Evolutionary conservation across 1,140 invertebrate species (phyloP).

Genomic region (Dendroctonus valens): DNA sequence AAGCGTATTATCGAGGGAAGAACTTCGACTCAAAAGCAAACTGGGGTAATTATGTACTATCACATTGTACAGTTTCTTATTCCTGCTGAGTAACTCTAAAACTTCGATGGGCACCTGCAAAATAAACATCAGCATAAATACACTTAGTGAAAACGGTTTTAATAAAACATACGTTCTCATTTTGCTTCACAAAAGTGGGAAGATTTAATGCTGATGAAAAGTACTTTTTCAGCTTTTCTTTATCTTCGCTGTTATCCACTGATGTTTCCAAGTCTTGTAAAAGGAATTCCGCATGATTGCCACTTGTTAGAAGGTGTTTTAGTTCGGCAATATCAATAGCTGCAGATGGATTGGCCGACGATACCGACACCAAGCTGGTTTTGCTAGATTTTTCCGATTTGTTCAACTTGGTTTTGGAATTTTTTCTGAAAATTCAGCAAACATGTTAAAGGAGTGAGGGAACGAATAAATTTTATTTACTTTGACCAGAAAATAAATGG

Average conservation of each 20-base stretch:
- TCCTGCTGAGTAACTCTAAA: conserved; percentile 62
- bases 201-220: conserved; percentile 68
- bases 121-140: neutral
- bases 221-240: conserved; percentile 37
- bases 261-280: conserved; percentile 62
- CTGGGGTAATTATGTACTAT: conserved; percentile 73
- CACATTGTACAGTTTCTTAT: conserved; percentile 67
- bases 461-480: too few relatives aligned
- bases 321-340: conserved; percentile 59
- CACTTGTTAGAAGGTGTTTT: conserved; percentile 63
- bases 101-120: conserved; percentile 62
- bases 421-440: conserved; percentile 1
- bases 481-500: too few relatives aligned
- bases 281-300: conserved; percentile 64
- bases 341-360: conserved; percentile 39
- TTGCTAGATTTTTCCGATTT: conserved; percentile 41
- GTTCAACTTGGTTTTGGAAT: conserved; percentile 31
- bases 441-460: neutral
- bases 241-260: conserved; percentile 50
- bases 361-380: conserved; percentile 47
- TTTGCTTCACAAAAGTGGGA: conserved; percentile 69
- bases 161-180: conserved; percentile 60
- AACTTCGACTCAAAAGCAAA: conserved; percentile 61
- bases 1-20: conserved; percentile 60
- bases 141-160: neutral